Conservation (phyloP, 2,888 invertebrate species). For the Andrena hattorfiana region DNA sequence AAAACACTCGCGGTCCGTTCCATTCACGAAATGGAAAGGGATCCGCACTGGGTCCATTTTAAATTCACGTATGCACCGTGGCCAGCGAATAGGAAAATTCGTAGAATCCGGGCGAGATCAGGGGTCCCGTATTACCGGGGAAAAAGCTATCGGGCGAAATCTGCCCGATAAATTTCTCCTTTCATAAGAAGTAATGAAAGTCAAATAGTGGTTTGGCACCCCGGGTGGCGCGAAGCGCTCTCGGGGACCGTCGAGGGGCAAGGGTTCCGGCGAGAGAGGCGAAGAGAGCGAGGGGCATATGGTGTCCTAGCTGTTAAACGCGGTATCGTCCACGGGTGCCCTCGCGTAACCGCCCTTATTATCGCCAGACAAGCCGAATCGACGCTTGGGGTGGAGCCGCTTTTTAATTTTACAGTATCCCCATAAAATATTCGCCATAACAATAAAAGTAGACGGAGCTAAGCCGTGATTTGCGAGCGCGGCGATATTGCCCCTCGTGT, state of each 20-base stretch:
- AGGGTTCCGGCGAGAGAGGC: constrained; percentile 38
- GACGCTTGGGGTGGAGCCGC: constrained; percentile 71
- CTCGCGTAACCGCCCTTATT: constrained; percentile 76
- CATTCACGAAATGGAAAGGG: constrained; percentile 54
- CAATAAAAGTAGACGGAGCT: constrained; percentile 81
- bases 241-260: constrained; percentile 45
- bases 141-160: constrained; percentile 50
- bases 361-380: constrained; percentile 74
- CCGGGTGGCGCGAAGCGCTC: constrained; percentile 72
- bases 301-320: constrained; percentile 72
- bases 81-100: constrained; percentile 74
- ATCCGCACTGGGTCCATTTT: constrained; percentile 33
- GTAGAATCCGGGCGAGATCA: constrained; percentile 66
- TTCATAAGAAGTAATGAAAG: constrained; percentile 84
- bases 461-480: constrained; percentile 83
- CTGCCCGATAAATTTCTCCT: constrained; percentile 79
- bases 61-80: constrained; percentile 55
- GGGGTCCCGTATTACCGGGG: constrained; percentile 40
- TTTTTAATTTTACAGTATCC: constrained; percentile 84
- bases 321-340: constrained; percentile 46
- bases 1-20: constrained; percentile 18
- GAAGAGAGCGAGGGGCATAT: constrained; percentile 71
- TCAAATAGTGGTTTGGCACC: constrained; percentile 83
- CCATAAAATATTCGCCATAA: constrained; percentile 83
- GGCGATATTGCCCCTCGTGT: constrained; percentile 71